Base-by-base conservation (phyloP, 2,888 invertebrate species). In the Zygaena filipendulae region DNA sequence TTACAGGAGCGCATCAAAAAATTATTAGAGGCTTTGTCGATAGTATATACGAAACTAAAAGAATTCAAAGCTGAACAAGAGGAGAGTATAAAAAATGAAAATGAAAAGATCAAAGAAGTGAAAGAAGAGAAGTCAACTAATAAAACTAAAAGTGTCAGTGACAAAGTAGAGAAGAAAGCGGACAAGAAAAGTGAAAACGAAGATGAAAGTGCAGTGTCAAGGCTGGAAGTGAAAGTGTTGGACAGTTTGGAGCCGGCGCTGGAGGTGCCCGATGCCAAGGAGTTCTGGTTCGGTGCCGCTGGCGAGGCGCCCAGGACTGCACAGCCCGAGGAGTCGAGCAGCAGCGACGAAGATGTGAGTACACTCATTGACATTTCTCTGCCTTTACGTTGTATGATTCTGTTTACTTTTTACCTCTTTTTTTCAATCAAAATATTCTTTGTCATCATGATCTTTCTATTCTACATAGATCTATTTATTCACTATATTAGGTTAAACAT, bases 261-360 rank as follows among this genome's bases (percentile, higher is more conserved):
- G 1, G 60, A 67, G 8, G 53, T 60, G 21, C 72, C 79, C 0
- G 74, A 74, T 42, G 67, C 52, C 4, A 68, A 74, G 25, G 71
- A 70, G 4, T 77, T 77, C 38, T 79, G 77, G 68, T 43, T 59
- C 1, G 40, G 43, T 0, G 43, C 41, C 13, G 36, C 39, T 3
- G 52, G 52, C 0, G 36, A 25, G 6, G 29, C 38, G 6, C 7
- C 38, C 0, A 47, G 47, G 21, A 42, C 33, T 2, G 45, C 36
- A 0, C 36, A 42, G 11, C 50, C 52, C 8, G 60, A 61, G 1
- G 58, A 58, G 0, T 59, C 60, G 0, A 74, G 69, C 25, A 70
- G 68, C 28, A 71, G 75, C 27, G 79, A 71, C 10, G 79, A 79
- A 22, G 77, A 79, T 62, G 79, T 79, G 32, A 35, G 59, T 49